phyloP scores from a whole-genome alignment of 2,113 vertebrate species.

The Psophia crepitans region DNA sequence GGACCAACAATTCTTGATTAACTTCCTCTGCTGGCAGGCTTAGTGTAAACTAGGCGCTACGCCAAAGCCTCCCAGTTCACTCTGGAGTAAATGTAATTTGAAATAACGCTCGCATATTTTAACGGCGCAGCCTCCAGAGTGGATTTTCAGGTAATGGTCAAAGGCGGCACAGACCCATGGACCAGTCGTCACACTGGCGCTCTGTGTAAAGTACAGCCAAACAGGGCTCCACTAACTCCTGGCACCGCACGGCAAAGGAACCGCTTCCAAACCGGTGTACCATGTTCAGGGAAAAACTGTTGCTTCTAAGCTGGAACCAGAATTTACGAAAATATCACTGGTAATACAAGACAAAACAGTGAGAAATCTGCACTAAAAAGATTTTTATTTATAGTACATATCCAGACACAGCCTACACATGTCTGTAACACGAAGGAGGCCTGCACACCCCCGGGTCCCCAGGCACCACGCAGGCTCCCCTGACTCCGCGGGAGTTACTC shows the following conservation, averaged over 20 bases:
- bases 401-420: not conserved
- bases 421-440: not conserved
- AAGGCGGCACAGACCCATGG: not conserved
- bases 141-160: not conserved
- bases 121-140: not conserved
- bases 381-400: not conserved
- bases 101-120: not conserved
- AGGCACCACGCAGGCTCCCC: not conserved
- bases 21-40: slow-evolving; percentile 17
- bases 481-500: not conserved
- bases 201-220: not conserved
- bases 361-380: not conserved
- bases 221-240: not conserved
- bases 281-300: not conserved
- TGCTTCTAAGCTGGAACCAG: not conserved
- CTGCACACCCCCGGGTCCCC: not conserved
- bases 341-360: not conserved
- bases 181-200: not conserved
- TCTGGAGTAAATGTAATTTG: not conserved
- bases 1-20: slow-evolving; percentile 30
- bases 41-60: not conserved
- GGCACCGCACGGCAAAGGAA: not conserved
- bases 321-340: not conserved
- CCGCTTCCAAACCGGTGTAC: fast-evolving
- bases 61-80: slow-evolving; percentile 4